Evolutionary conservation across 2,797 vertebrate genomes (phyloP).

Genomic region (Aythya fuligula): DNA sequence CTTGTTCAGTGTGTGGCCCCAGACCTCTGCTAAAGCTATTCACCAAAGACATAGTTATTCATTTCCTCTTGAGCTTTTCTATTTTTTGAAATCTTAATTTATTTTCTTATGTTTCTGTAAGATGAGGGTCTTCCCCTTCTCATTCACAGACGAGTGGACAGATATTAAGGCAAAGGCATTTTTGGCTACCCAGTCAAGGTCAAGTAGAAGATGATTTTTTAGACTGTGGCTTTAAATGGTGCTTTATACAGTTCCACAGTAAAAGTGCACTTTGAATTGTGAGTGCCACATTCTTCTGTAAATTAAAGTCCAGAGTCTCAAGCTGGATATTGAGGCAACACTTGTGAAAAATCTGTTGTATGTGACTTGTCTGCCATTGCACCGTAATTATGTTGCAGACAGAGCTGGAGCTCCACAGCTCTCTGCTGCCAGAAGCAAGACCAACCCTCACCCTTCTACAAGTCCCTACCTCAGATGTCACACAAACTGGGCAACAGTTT

Average conservation of each 20-base stretch:
- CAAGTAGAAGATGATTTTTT: conserved; percentile 51
- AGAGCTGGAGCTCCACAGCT: background rate
- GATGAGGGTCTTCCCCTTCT: conserved; percentile 42
- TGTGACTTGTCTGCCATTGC: background rate
- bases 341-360: conserved; percentile 46
- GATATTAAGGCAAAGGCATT: conserved; percentile 26
- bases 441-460: background rate
- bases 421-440: background rate
- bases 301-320: conserved; percentile 48
- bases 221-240: conserved; percentile 28
- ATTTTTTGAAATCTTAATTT: conserved; percentile 29
- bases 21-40: conserved; percentile 46
- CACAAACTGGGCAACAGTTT: background rate
- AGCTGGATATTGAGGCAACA: conserved; percentile 32
- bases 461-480: background rate
- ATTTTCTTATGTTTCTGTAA: conserved; percentile 63
- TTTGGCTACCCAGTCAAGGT: conserved; percentile 41
- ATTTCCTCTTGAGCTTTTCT: conserved; percentile 41
- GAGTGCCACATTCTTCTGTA: conserved; percentile 21
- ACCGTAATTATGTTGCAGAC: background rate
- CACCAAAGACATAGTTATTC: background rate
- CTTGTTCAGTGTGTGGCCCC: background rate
- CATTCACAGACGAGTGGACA: conserved; percentile 37
- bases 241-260: conserved; percentile 22
- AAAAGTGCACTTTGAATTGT: conserved; percentile 53